Conservation (phyloP, 2,113 vertebrate genomes). For the Salminus brasiliensis region DNA sequence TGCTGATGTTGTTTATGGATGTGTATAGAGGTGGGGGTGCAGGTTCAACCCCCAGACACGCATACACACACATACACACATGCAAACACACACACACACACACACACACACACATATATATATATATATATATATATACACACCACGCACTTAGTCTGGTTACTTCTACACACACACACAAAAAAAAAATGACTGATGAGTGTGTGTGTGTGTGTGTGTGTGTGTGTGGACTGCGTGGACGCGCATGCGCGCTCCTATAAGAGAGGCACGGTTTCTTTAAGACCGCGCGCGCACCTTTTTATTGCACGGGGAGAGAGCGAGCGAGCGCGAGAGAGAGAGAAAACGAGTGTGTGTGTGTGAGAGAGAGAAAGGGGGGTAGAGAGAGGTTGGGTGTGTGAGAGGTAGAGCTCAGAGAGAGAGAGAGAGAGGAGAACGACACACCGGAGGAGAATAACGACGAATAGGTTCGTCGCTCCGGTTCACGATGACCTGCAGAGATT, state of each 20-base stretch:
- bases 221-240: slow-evolving; percentile 35
- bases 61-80: too few species aligned
- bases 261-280: slow-evolving; percentile 68
- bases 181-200: too few species aligned
- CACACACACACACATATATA: too few species aligned
- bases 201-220: slow-evolving; percentile 29
- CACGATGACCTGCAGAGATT: slow-evolving; percentile 50
- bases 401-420: slow-evolving; percentile 5
- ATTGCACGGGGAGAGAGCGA: slow-evolving; percentile 52
- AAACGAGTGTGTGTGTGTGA: slow-evolving; percentile 21
- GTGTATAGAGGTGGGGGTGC: background rate
- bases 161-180: too few species aligned
- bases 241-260: slow-evolving; percentile 56
- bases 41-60: background rate
- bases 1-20: background rate
- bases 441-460: background rate
- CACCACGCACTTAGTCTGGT: too few species aligned
- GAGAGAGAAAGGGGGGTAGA: slow-evolving; percentile 7
- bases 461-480: background rate
- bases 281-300: slow-evolving; percentile 70
- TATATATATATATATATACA: too few species aligned
- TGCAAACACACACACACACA: too few species aligned
- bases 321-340: slow-evolving; percentile 56
- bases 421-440: slow-evolving; percentile 1
- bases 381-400: too few species aligned